Percentiles rank a stretch among this genome's conserved stretches.
phyloP scores from a whole-genome alignment of 2,113 vertebrate species.

The Haemorhous mexicanus region DNA sequence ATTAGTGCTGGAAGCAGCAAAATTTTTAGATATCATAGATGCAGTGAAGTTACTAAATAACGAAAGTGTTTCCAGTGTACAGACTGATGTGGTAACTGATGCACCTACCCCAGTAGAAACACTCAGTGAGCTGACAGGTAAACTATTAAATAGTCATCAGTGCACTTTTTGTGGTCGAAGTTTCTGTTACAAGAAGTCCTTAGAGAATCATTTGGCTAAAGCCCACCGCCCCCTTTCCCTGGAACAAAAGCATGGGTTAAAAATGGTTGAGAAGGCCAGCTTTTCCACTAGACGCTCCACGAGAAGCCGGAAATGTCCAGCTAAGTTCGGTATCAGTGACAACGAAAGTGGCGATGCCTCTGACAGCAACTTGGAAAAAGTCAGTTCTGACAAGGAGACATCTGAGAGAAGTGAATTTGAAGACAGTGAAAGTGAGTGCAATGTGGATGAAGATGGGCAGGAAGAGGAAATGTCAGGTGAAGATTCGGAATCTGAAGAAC shows the following conservation, averaged over 20 bases:
- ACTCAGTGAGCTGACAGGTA: slow-evolving; percentile 65
- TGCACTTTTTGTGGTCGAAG: slow-evolving; percentile 75
- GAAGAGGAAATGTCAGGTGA: slow-evolving; percentile 71
- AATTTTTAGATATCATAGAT: slow-evolving; percentile 95
- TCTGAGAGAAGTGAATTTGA: slow-evolving; percentile 64
- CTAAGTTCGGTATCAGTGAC: slow-evolving; percentile 78
- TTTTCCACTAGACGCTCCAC: slow-evolving; percentile 78
- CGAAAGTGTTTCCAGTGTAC: slow-evolving; percentile 59
- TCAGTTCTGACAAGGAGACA: slow-evolving; percentile 64
- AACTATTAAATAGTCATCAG: slow-evolving; percentile 66
- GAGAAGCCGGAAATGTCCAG: slow-evolving; percentile 80
- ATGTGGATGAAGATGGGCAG: slow-evolving; percentile 60
- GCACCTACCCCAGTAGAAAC: slow-evolving; percentile 42
- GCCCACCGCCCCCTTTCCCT: slow-evolving; percentile 63
- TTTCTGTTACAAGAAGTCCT: slow-evolving; percentile 80
- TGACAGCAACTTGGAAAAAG: slow-evolving; percentile 62
- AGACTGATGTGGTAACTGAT: slow-evolving; percentile 55
- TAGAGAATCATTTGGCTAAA: slow-evolving; percentile 80
- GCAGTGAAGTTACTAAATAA: slow-evolving; percentile 86
- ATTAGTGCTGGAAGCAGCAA: slow-evolving; percentile 85
- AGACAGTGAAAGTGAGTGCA: slow-evolving; percentile 73
- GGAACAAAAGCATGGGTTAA: slow-evolving; percentile 68
- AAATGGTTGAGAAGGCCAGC: slow-evolving; percentile 68
- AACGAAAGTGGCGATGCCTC: slow-evolving; percentile 63
- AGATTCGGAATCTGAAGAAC: slow-evolving; percentile 65